These are phyloP conservation scores for Creontiades dilutus DNA, from an alignment of 2,888 invertebrate species.

Conservation along the genomic window DNA sequence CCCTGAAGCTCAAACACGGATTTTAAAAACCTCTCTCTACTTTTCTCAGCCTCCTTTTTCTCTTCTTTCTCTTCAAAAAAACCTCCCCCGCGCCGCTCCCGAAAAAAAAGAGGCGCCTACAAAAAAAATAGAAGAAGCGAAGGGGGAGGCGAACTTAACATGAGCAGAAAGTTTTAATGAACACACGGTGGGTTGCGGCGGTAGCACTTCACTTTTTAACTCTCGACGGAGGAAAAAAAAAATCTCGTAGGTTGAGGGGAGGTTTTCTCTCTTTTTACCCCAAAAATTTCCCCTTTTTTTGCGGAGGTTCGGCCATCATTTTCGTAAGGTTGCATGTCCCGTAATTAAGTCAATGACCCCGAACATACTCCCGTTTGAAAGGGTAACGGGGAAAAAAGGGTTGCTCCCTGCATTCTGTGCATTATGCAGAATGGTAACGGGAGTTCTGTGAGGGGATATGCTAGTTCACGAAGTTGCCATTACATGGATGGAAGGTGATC, in stretches of 20 bases:
- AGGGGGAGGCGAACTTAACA: slow-evolving; percentile 59
- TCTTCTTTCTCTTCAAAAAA: slow-evolving; percentile 61
- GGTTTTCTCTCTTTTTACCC: slow-evolving; percentile 7
- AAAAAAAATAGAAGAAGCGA: slow-evolving; percentile 53
- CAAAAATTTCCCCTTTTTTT: slow-evolving; percentile 14
- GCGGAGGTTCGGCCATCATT: slow-evolving; percentile 26
- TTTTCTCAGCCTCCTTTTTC: slow-evolving; percentile 48
- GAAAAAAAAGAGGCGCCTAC: slow-evolving; percentile 40
- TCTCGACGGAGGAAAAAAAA: slow-evolving; percentile 12
- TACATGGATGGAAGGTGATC: too few species aligned
- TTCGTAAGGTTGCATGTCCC: slow-evolving; percentile 7
- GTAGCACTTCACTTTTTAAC: slow-evolving; percentile 58
- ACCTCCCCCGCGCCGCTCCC: neutral
- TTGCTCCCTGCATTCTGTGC: neutral
- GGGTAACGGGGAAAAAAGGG: neutral
- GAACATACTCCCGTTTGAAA: neutral
- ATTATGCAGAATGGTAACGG: neutral
- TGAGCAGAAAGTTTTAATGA: slow-evolving; percentile 68
- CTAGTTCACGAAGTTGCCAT: too few species aligned
- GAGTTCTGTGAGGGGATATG: neutral
- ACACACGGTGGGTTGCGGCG: slow-evolving; percentile 57
- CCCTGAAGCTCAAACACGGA: slow-evolving; percentile 67
- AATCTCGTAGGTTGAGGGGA: neutral
- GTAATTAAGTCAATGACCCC: slow-evolving; percentile 51
- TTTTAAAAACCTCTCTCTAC: slow-evolving; percentile 66